These are phyloP conservation scores for Eristalinus sepulchralis DNA, from an alignment of 2,888 invertebrate species.

Conservation along the genomic window DNA sequence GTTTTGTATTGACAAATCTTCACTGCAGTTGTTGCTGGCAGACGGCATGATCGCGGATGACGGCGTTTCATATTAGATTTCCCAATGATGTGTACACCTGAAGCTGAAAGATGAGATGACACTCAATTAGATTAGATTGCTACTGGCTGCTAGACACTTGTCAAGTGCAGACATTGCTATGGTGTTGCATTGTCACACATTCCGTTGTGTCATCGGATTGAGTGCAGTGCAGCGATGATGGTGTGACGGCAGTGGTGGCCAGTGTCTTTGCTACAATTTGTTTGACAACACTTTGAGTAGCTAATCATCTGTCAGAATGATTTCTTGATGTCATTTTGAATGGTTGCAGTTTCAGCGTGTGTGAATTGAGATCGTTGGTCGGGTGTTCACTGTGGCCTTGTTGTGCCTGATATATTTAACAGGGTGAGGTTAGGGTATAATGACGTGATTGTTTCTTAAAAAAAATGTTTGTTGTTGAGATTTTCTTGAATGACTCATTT, in stretches of 20 bases:
- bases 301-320: constrained; percentile 39
- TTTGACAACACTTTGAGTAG: constrained; percentile 27
- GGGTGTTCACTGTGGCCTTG: neutral
- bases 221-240: neutral
- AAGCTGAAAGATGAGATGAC: constrained; percentile 53
- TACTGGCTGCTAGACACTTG: constrained; percentile 62
- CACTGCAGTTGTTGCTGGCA: neutral
- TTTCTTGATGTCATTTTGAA: constrained; percentile 30
- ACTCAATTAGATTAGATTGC: constrained; percentile 65
- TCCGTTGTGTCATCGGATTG: constrained; percentile 8
- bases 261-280: neutral
- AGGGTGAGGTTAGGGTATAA: neutral
- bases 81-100: constrained; percentile 30
- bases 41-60: neutral
- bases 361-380: neutral
- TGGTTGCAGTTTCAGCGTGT: neutral
- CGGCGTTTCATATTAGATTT: constrained; percentile 49
- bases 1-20: constrained; percentile 31
- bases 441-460: neutral
- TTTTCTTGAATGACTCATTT: neutral
- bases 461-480: neutral
- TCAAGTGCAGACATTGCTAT: constrained; percentile 36
- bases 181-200: constrained; percentile 18
- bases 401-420: neutral
- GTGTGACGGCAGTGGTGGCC: neutral